Percentiles rank a stretch among this genome's conserved stretches.
phyloP scores from a whole-genome alignment of 2,113 vertebrate species.

The Plotosus lineatus region DNA sequence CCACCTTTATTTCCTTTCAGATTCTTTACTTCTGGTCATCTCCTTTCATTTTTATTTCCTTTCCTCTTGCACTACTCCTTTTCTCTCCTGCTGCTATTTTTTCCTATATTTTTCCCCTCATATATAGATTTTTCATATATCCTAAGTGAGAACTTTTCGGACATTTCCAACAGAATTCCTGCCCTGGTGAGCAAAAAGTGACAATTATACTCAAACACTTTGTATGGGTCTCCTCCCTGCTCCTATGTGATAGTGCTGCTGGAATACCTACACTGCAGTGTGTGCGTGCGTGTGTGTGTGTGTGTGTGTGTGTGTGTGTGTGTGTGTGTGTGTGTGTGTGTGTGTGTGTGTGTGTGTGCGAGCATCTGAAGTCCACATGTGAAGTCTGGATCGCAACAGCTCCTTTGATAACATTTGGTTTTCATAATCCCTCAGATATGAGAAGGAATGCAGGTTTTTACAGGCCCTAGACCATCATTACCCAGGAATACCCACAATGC shows the following conservation, averaged over 20 bases:
- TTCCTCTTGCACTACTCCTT: background rate
- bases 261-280: background rate
- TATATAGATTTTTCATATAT: no score
- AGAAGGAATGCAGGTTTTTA: background rate
- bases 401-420: slow-evolving; percentile 46
- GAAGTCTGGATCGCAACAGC: slow-evolving; percentile 4
- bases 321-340: background rate
- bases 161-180: slow-evolving; percentile 19
- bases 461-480: background rate
- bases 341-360: background rate
- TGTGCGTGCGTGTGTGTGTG: background rate
- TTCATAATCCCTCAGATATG: slow-evolving; percentile 8
- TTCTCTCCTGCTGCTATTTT: slow-evolving; percentile 16
- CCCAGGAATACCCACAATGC: background rate
- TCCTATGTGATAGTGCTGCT: background rate
- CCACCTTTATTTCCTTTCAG: no score
- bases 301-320: slow-evolving; percentile 27
- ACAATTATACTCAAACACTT: background rate
- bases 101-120: no score
- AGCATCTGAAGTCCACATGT: slow-evolving; percentile 32
- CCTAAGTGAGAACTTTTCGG: slow-evolving; percentile 38
- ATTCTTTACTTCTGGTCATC: background rate
- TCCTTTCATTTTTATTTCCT: background rate
- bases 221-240: background rate
- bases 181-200: background rate